phyloP scores from a whole-genome alignment of 2,888 invertebrate genomes.

The Acronicta aceris region DNA sequence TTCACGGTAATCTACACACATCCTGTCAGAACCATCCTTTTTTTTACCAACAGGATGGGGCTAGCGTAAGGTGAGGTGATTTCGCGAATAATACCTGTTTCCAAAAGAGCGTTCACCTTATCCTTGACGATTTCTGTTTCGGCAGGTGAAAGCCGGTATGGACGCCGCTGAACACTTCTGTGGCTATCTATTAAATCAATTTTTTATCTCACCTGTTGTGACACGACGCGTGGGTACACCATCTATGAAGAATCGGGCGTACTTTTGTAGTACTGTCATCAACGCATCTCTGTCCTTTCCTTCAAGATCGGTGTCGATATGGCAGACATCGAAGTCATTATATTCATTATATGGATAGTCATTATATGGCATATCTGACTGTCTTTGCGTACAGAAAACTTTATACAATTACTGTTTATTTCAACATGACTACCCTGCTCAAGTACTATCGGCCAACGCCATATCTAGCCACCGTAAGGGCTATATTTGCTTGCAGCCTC shows the following conservation, averaged over 20 bases:
- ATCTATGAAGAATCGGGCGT: conserved; percentile 33
- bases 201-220: conserved; percentile 35
- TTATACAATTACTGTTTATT: not conserved
- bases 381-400: not conserved
- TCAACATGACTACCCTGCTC: not conserved
- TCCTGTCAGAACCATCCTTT: conserved; percentile 14
- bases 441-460: no score
- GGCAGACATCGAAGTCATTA: not conserved
- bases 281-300: conserved; percentile 2
- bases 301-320: conserved; percentile 17
- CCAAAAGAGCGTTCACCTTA: conserved; percentile 47
- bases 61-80: conserved; percentile 59
- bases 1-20: conserved; percentile 37
- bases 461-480: no score
- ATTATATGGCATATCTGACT: not conserved
- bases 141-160: conserved; percentile 41
- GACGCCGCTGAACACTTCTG: conserved; percentile 36
- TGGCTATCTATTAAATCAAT: conserved; percentile 42
- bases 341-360: no score
- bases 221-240: conserved; percentile 42
- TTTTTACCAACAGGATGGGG: conserved; percentile 48
- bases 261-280: conserved; percentile 22
- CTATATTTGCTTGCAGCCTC: no score
- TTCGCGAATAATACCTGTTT: conserved; percentile 55
- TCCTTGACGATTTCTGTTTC: conserved; percentile 49